Evolutionary conservation across 2,113 vertebrate genomes (phyloP).

Genomic region (Petroica traversi): DNA sequence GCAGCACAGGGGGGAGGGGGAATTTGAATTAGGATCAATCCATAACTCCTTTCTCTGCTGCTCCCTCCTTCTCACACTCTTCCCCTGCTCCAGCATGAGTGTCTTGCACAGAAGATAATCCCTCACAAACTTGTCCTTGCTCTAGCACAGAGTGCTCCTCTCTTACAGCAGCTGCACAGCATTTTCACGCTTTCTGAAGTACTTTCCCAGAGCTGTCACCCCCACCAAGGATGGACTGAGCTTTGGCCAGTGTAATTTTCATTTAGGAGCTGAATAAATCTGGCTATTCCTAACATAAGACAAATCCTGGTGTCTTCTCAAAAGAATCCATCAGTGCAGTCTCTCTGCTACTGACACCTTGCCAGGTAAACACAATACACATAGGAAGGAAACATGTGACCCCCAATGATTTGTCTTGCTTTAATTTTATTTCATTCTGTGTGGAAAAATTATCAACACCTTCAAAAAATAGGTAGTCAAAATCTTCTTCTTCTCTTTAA

Average conservation of each 20-base stretch:
- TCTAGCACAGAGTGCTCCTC: background rate
- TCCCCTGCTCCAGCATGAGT: background rate
- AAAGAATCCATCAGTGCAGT: background rate
- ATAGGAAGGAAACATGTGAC: background rate
- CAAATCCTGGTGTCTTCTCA: background rate
- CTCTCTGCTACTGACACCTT: background rate
- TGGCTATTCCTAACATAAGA: background rate
- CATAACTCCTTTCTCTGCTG: background rate
- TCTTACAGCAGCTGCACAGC: background rate
- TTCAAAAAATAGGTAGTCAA: background rate
- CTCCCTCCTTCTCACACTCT: background rate
- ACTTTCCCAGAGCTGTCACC: background rate
- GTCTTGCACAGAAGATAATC: background rate
- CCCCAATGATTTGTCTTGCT: background rate
- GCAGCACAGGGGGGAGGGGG: rapidly evolving
- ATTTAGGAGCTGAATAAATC: background rate
- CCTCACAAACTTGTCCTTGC: background rate
- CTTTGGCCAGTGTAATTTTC: background rate
- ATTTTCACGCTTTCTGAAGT: background rate
- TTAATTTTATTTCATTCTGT: background rate
- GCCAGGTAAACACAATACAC: background rate
- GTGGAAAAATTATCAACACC: background rate
- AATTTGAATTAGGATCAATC: background rate
- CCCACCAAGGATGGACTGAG: rapidly evolving
- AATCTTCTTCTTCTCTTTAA: background rate